Conservation (phyloP, 2,888 invertebrate genomes). For the Tenthredo notha region DNA sequence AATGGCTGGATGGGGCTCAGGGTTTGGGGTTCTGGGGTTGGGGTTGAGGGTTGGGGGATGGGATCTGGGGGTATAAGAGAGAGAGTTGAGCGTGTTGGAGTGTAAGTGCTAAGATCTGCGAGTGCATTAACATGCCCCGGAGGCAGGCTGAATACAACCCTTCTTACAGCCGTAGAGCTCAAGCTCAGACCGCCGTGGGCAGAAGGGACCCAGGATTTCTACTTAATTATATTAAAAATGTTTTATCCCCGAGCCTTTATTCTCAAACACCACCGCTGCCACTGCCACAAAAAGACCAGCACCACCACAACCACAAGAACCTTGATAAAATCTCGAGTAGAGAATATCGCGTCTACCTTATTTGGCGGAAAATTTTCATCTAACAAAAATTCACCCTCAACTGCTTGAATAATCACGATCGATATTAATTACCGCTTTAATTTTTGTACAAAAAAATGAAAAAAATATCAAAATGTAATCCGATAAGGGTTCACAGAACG, state of each 20-base stretch:
- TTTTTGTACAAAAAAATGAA: not conserved
- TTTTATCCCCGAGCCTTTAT: constrained; percentile 65
- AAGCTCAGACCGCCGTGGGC: constrained; percentile 68
- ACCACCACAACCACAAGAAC: not conserved
- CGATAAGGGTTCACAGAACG: constrained; percentile 1
- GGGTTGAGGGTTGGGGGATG: constrained; percentile 48
- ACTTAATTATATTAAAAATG: constrained; percentile 78
- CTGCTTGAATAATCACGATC: not conserved
- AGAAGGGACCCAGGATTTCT: constrained; percentile 72
- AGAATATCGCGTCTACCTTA: constrained; percentile 1
- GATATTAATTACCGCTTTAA: not conserved
- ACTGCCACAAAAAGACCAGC: not conserved
- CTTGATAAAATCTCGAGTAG: constrained; percentile 37
- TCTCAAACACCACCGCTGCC: constrained; percentile 31
- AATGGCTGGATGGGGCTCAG: constrained; percentile 68
- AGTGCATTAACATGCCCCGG: constrained; percentile 78
- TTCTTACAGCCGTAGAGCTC: constrained; percentile 76
- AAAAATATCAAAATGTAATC: not conserved
- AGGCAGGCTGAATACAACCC: constrained; percentile 78
- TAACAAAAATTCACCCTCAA: not conserved
- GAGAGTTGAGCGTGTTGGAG: constrained; percentile 74
- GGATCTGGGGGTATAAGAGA: constrained; percentile 57
- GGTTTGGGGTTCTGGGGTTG: constrained; percentile 54
- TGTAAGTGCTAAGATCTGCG: constrained; percentile 78
- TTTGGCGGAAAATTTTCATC: not conserved